Percentiles rank a stretch among this genome's conserved stretches.
Conservation (phyloP, 1,140 invertebrate genomes). For the Meloidogyne chitwoodi region DNA sequence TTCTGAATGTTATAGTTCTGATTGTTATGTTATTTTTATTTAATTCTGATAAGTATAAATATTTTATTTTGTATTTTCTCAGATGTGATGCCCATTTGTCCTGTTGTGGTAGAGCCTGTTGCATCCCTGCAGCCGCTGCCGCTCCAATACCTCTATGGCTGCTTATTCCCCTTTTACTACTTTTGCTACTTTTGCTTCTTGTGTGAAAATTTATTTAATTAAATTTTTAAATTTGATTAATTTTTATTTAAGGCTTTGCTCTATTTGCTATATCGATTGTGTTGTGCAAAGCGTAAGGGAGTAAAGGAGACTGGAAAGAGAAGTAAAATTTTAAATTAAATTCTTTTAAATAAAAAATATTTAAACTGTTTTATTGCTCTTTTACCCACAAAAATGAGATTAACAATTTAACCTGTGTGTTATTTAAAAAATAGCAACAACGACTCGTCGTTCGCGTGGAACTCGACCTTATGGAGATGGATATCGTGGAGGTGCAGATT, state of each 20-base stretch:
- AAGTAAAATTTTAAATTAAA: conserved; percentile 32
- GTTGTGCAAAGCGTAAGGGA: conserved; percentile 36
- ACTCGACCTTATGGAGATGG: not conserved
- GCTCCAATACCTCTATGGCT: conserved; percentile 25
- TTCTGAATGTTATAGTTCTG: too few relatives aligned
- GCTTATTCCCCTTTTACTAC: not conserved
- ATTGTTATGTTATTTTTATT: not conserved
- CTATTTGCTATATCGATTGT: conserved; percentile 39
- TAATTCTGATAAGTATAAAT: not conserved
- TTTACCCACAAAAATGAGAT: not conserved
- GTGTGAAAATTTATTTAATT: conserved; percentile 40
- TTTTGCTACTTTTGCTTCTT: not conserved
- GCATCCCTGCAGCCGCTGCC: conserved; percentile 31
- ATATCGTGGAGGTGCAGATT: conserved; percentile 30
- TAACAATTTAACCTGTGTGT: not conserved
- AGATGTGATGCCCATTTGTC: conserved; percentile 40
- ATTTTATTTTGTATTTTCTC: not conserved
- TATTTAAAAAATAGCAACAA: not conserved
- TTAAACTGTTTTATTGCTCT: conserved; percentile 2
- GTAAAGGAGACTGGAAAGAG: conserved; percentile 45
- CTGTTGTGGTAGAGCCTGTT: conserved; percentile 46
- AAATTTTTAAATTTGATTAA: conserved; percentile 43
- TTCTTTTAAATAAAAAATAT: not conserved
- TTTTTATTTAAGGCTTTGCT: conserved; percentile 39
- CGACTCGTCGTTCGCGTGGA: not conserved